Evolutionary conservation across 2,113 vertebrate species (phyloP), one percentile per base, ranked within the genome.

Genomic region (Triplophysa siluroides): DNA sequence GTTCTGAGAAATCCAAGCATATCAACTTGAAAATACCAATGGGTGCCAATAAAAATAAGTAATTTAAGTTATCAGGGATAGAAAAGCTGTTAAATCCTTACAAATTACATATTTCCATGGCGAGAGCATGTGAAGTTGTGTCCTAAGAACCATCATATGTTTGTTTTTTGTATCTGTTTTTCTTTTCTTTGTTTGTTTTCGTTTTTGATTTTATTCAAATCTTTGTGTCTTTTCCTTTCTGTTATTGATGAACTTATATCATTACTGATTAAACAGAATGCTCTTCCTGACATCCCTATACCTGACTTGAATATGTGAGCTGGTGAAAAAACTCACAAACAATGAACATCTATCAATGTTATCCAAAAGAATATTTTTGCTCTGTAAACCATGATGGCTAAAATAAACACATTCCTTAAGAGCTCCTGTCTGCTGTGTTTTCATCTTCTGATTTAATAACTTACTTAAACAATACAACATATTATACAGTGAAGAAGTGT

Each of bases 51-150:
- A 89, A 89, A 89, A 91, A 92, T 88, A 91, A 91, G 89, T 92
- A 90, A 92, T 91, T 92, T 92, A 92, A 91, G 70, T 87, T 87
- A 92, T 92, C 90, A 92, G 90, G 90, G 92, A 91, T 87, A 90
- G 85, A 88, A 83, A 89, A 84, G 86, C 86, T 89, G 88, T 91
- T 88, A 82, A 89, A 83, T 88, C 83, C 84, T 90, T 85, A 88
- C 86, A 84, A 88, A 87, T 86, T 80, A 90, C 47, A 76, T 61
- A 26, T 81, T 78, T 60, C 56, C 74, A 60, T 83, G 87, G 84
- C 88, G 81, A 90, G 86, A 92, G 83, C 90, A 90, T 89, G 89
- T 92, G 91, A 92, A 91, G 89, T 87, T 83, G 82, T 90, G 86
- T 90, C 86, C 87, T 88, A 81, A 80, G 43, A 67, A 82, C 90